Evolutionary conservation across 2,888 invertebrate species (phyloP), one percentile per base, ranked within the genome.

Genomic region (Leucophenga maculata): DNA sequence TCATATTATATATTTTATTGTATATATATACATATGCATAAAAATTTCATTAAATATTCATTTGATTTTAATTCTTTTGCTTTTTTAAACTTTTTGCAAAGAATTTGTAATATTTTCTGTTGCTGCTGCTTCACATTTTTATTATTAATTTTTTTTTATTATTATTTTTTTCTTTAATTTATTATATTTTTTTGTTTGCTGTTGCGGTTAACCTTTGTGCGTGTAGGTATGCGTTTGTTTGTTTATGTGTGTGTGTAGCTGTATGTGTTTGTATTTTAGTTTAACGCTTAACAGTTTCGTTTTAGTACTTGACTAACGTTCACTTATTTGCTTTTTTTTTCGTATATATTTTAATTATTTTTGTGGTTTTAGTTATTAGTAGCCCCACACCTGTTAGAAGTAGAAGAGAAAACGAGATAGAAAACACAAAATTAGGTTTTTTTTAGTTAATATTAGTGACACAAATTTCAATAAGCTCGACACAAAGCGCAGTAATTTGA

Each of bases 381-480:
- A 88, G 85, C 85, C 88, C 88, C 88, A 88, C 85, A 88, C 88
- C 88, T 88, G 88, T 88, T 87, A 82, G 85, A 84, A 83, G 81
- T 81, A 77, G 74, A 79, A 77, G 71, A 77, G 62, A 67, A 67
- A 77, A 67, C 78, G 68, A 74, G 44, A 68, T 32, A 75, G 70
- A 78, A 62, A 74, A 68, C 73, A 71, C 72, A 72, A 74, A 69
- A 50, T 70, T 66, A n/a, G n/a, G n/a, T 69, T 54, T 65, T 66
- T 73, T 78, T 77, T 77, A 76, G 79, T 75, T 72, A 76, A 54
- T 72, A 76, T 83, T 82, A 84, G 79, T 82, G 68, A 84, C 82
- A 76, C 72, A 73, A 71, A 71, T 46, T 20, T 46, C 3, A 72
- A n/a, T n/a, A n/a, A n/a, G n/a, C n/a, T n/a, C n/a, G n/a, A n/a